phyloP scores from a whole-genome alignment of 92 coral and sea anemone genomes.

The Phenganax subtilis region DNA sequence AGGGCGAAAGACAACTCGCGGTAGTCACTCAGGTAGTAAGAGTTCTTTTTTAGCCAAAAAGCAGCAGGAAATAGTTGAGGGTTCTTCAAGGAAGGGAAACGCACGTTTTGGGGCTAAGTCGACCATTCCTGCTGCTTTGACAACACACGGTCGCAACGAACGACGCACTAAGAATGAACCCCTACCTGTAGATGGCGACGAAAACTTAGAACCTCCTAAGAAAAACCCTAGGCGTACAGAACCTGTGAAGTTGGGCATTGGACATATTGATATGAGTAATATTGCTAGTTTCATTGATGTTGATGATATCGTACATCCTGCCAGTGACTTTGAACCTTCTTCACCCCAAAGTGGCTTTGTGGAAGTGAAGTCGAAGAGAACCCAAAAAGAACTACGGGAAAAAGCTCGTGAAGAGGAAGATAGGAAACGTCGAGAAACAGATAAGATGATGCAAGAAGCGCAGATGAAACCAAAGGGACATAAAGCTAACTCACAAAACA shows the following conservation, averaged over 20 bases:
- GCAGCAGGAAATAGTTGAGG: constrained; percentile 99
- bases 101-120: constrained; percentile 63
- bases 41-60: constrained; percentile 97
- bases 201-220: constrained; percentile 54
- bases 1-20: constrained; percentile 34
- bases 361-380: constrained; percentile 88
- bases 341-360: constrained; percentile 97
- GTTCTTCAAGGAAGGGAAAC: constrained; percentile 59
- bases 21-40: constrained; percentile 64
- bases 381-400: constrained; percentile 88
- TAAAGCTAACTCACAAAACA: constrained; percentile 51
- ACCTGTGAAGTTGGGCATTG: constrained; percentile 60
- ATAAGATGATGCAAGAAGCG: constrained; percentile 52
- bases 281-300: constrained; percentile 93
- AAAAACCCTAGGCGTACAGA: constrained; percentile 60
- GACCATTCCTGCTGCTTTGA: constrained; percentile 97
- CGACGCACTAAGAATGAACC: constrained; percentile 60
- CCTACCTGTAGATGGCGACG: constrained; percentile 55
- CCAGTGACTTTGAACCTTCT: constrained; percentile 68
- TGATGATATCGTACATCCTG: constrained; percentile 92
- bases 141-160: constrained; percentile 50
- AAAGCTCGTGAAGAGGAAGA: constrained; percentile 96
- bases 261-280: constrained; percentile 76
- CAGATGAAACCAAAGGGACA: constrained; percentile 55
- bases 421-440: constrained; percentile 64